Evolutionary conservation across 2,113 vertebrate species (phyloP), one percentile per base, ranked within the genome.

Genomic region (Geococcyx californianus): DNA sequence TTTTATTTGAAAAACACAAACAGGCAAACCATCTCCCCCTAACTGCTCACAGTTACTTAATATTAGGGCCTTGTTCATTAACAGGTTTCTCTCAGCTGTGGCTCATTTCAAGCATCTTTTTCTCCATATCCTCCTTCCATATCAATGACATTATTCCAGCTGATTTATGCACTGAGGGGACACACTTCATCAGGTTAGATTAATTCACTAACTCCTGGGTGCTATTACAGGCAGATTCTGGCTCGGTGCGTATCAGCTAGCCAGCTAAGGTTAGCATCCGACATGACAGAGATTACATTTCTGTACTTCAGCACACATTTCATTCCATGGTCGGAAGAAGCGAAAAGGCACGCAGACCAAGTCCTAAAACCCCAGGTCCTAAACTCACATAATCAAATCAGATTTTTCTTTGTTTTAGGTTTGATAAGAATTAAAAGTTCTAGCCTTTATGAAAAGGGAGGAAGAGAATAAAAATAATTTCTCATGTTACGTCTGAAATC

Each of bases 121-220:
- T 44, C 62, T 93, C 44, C 56, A 86, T 83, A 78, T 58, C 92
- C 91, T 95, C 89, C 91, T 81, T 81, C 54, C 62, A 16, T 33
- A 94, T 94, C 93, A 93, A 33, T 49, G 92, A 66, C 76, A 69
- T 73, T 51, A 84, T 56, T 94, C 23, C 73, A 51, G 78, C 74
- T 94, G 94, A 96, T 95, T 95, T 93, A 96, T 96, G 72, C 82
- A 77, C 85, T 87, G 86, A 96, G 80, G 68, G 93, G 83, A 68
- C 88, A 90, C 82, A 78, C 88, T 96, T 58, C 85, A 87, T 68
- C 88, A 89, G 64, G 55, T 68, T 18, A 72, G 83, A 96, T 94
- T 68, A 84, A 94, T 96, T 86, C 72, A 63, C 76, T 75, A 72
- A 6, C 90, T 94, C 90, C 68, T 84, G 52, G 63, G 70, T 63